Evolutionary conservation across 1,140 invertebrate genomes (phyloP), one percentile per base, ranked within the genome.

Genomic region (Pantala flavescens): DNA sequence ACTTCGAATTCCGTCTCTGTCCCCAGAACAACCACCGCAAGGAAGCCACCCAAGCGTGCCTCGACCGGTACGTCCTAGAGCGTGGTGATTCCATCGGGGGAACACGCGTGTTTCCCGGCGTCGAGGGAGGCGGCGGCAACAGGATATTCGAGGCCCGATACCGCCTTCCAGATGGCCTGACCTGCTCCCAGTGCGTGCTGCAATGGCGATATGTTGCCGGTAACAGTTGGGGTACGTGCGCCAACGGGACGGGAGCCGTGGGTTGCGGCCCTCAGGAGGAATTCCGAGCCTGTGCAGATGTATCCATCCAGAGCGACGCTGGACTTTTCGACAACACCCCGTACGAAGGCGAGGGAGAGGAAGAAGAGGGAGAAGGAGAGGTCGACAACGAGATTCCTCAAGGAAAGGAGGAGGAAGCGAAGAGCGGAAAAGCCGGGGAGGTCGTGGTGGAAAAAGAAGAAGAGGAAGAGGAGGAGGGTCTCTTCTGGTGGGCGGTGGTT

Each of bases 261-360:
- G 92, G 92, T 1, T 95, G 93, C 80, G 93, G 93, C 0, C 89
- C 90, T 0, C 93, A 95, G 81, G 93, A 95, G 80, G 91, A 94
- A 79, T 96, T 96, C 80, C 86, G 93, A 11, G 90, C 91, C 0
- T 96, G 94, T 78, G 89, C 93, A 0, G 94, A 96, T 79, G 89
- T 96, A 14, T 83, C 87, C 0, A 90, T 96, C 11, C 42, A 76
- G 23, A 76, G 77, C 49, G 77, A 77, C 42, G 0, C 78, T 72
- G 71, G 78, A 76, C 16, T 73, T 79, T 71, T 79, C 78, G 80
- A 82, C 71, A 77, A 79, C 19, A 81, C 80, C n/a, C 79, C 79
- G 3, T 78, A 75, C 71, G 73, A 77, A 16, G 76, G 75, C 71
- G 24, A 74, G 70, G 24, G 24, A 49, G 72, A 78, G 43, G 76